Percentiles rank a stretch among this genome's conserved stretches.
phyloP scores from a whole-genome alignment of 2,113 vertebrate species.

The Microcebus ravelobensis region DNA sequence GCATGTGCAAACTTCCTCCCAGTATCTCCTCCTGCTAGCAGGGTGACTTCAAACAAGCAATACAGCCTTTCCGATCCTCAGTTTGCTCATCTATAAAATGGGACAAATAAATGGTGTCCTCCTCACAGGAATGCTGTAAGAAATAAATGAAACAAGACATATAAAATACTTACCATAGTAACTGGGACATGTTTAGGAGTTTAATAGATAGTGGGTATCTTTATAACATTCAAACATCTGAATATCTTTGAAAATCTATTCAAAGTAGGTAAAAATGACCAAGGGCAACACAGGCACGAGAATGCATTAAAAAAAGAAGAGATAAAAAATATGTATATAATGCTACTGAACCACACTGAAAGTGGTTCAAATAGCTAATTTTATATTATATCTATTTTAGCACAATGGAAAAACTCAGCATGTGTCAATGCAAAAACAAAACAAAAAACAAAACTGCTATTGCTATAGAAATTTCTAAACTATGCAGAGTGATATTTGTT shows the following conservation, averaged over 20 bases:
- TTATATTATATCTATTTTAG: neutral
- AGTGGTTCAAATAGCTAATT: neutral
- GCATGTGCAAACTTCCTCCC: neutral
- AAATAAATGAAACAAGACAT: neutral
- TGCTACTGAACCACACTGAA: neutral
- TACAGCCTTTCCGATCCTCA: neutral
- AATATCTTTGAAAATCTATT: neutral
- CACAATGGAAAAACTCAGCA: neutral
- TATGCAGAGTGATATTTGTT: neutral
- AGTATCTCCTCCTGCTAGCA: neutral
- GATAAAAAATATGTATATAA: neutral
- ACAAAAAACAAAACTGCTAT: neutral
- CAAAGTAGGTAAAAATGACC: constrained; percentile 5
- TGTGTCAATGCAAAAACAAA: neutral
- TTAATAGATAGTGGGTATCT: neutral
- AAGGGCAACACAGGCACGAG: neutral
- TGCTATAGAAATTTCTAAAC: neutral
- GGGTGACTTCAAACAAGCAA: neutral
- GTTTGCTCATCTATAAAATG: neutral
- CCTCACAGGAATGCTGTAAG: neutral
- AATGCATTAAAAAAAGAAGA: neutral
- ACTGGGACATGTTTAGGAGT: neutral
- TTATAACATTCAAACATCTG: neutral
- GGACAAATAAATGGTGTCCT: neutral
- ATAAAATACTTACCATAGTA: neutral